Conservation (phyloP, 2,113 vertebrate species). For the Thamnophis sirtalis region DNA sequence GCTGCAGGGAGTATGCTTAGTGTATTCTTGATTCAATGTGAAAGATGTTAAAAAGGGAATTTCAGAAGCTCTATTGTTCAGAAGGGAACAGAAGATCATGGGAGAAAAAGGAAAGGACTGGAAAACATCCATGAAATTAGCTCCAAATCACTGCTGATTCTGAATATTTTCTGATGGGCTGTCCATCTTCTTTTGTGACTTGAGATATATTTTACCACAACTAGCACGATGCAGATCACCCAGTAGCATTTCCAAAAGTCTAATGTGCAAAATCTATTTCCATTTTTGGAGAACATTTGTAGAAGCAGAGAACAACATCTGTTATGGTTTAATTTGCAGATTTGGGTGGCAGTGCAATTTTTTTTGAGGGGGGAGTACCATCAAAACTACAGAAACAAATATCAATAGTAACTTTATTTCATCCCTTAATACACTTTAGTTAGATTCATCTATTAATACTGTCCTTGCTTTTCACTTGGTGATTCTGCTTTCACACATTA, state of each 20-base stretch:
- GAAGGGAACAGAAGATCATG: slow-evolving; percentile 65
- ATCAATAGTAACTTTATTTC: slow-evolving; percentile 1
- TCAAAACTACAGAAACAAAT: slow-evolving; percentile 19
- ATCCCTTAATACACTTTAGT: too few species aligned
- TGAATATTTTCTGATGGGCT: slow-evolving; percentile 70
- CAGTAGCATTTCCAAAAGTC: slow-evolving; percentile 41
- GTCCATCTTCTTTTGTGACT: slow-evolving; percentile 56
- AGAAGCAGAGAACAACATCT: background rate
- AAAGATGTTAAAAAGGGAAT: slow-evolving; percentile 92
- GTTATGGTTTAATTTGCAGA: slow-evolving; percentile 1
- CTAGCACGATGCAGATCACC: slow-evolving; percentile 17
- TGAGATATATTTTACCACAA: slow-evolving; percentile 55
- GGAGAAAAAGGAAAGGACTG: slow-evolving; percentile 63
- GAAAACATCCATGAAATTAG: slow-evolving; percentile 83
- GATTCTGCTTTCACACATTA: background rate
- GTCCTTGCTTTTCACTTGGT: background rate
- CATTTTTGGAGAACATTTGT: background rate
- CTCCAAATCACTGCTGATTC: slow-evolving; percentile 71
- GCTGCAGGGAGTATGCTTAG: slow-evolving; percentile 86
- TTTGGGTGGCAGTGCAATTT: slow-evolving; percentile 37
- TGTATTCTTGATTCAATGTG: slow-evolving; percentile 89
- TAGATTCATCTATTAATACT: background rate
- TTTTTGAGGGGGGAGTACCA: background rate
- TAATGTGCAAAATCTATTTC: slow-evolving; percentile 22
- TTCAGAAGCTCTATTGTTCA: slow-evolving; percentile 83